Evolutionary conservation across 2,113 vertebrate species (phyloP).

Genomic region (Campylomormyrus numenius): DNA sequence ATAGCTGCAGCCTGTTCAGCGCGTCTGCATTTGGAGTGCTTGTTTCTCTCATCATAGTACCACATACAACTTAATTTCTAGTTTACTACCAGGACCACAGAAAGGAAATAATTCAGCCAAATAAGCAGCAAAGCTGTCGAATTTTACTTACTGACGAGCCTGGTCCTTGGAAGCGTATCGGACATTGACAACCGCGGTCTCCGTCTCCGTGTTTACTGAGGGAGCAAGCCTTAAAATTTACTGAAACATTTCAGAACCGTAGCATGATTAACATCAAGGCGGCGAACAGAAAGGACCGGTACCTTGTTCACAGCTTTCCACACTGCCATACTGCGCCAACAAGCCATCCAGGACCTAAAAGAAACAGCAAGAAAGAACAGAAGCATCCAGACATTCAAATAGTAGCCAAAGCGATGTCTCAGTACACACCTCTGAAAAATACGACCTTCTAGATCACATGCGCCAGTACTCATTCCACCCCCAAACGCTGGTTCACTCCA

Average conservation of each 20-base stretch:
- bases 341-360: slow-evolving; percentile 77
- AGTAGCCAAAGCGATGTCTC: background rate
- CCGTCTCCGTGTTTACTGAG: slow-evolving; percentile 93
- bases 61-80: background rate
- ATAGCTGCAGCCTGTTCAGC: background rate
- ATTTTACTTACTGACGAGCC: slow-evolving; percentile 83
- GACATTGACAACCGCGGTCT: slow-evolving; percentile 97
- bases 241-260: background rate
- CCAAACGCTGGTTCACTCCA: background rate
- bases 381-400: background rate
- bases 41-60: background rate
- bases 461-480: background rate
- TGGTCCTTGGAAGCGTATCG: slow-evolving; percentile 92
- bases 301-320: slow-evolving; percentile 90
- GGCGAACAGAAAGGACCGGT: background rate
- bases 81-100: background rate
- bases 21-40: no score
- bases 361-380: background rate
- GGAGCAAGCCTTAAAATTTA: slow-evolving; percentile 17
- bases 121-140: background rate
- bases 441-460: background rate
- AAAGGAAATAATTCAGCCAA: background rate
- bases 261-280: background rate
- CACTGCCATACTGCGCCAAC: slow-evolving; percentile 80
- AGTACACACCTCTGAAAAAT: background rate